A percentile compares a stretch with the other conserved stretches of the same genome.
Evolutionary conservation across 1,140 invertebrate genomes (phyloP).

Genomic region (Lepidurus packardi): DNA sequence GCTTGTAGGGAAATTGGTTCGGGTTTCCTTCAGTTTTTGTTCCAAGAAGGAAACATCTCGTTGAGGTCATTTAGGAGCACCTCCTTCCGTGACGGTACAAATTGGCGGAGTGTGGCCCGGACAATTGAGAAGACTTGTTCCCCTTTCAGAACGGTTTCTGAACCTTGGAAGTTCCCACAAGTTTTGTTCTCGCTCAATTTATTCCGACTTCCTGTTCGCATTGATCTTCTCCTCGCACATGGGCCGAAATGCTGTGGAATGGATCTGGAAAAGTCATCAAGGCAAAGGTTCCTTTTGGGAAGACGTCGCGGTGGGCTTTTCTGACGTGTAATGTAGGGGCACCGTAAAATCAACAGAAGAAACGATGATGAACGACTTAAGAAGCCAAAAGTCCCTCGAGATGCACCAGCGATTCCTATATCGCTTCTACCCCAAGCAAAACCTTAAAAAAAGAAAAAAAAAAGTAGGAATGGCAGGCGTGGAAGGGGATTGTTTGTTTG

Average conservation of each 20-base stretch:
- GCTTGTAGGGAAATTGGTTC: slow-evolving; percentile 2
- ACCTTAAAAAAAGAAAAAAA: background rate
- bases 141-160: background rate
- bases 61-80: slow-evolving; percentile 4
- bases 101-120: background rate
- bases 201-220: background rate
- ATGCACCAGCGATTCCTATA: background rate
- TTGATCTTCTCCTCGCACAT: slow-evolving; percentile 17
- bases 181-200: background rate
- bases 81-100: slow-evolving; percentile 21
- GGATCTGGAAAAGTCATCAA: slow-evolving; percentile 14
- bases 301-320: background rate
- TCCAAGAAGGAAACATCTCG: slow-evolving; percentile 1
- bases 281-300: background rate
- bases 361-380: slow-evolving; percentile 15
- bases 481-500: slow-evolving; percentile 13
- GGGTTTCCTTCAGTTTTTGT: background rate
- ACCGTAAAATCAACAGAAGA: slow-evolving; percentile 15
- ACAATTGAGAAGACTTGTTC: background rate
- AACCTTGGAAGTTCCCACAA: background rate
- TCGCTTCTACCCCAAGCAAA: background rate
- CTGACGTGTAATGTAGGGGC: slow-evolving; percentile 20
- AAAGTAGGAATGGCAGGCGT: background rate
- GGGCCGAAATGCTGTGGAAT: background rate
- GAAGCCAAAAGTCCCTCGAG: background rate